These are phyloP conservation scores for Dasyornis broadbenti DNA, from an alignment of 2,113 vertebrate genomes.

Conservation along the genomic window DNA sequence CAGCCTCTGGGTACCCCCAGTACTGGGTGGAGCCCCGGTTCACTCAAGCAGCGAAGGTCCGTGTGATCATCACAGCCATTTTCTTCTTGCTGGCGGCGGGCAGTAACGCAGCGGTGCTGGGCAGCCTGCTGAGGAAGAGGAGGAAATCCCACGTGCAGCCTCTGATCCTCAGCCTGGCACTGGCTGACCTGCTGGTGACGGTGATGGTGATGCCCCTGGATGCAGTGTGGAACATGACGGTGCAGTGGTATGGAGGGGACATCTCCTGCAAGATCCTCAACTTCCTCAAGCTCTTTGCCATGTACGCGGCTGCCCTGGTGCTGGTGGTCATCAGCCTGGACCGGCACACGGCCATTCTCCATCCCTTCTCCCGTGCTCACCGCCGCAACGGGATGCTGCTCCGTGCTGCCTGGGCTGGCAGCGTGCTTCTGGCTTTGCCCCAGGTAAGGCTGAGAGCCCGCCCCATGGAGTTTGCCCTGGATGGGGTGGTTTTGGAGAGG, in stretches of 20 bases:
- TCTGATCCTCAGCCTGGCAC: conserved; percentile 75
- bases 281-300: conserved; percentile 85
- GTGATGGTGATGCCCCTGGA: conserved; percentile 82
- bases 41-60: conserved; percentile 12
- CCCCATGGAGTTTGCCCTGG: neutral
- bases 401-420: conserved; percentile 73
- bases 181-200: conserved; percentile 79
- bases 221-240: conserved; percentile 77
- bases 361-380: conserved; percentile 73
- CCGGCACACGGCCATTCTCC: conserved; percentile 75
- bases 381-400: conserved; percentile 78
- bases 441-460: conserved; percentile 63
- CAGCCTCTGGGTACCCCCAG: neutral
- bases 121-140: conserved; percentile 65
- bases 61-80: conserved; percentile 47
- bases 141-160: conserved; percentile 75
- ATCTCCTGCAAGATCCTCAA: conserved; percentile 77
- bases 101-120: conserved; percentile 44
- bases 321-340: conserved; percentile 86
- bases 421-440: conserved; percentile 74
- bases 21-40: conserved; percentile 56
- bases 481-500: neutral
- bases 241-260: conserved; percentile 83
- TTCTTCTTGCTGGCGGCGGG: conserved; percentile 53
- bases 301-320: conserved; percentile 80